These are phyloP conservation scores for Magallana ariakensis DNA, from an alignment of 1,140 invertebrate genomes.

Conservation along the genomic window DNA sequence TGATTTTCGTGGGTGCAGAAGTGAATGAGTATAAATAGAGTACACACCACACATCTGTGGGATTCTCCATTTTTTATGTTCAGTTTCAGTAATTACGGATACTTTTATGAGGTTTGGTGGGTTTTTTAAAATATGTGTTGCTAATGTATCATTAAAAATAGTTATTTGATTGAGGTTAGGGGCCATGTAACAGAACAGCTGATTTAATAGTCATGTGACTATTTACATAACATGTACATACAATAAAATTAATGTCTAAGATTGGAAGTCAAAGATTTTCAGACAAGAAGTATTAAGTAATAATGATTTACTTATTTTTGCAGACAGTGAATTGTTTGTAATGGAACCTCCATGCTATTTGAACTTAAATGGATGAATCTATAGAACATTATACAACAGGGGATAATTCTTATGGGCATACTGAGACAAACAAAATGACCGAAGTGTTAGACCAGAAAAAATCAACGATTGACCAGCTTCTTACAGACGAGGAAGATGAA, in stretches of 20 bases:
- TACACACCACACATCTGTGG: slow-evolving; percentile 47
- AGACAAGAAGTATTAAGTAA: background rate
- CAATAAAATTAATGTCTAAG: background rate
- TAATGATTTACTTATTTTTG: background rate
- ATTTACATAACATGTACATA: background rate
- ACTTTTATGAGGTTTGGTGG: no score
- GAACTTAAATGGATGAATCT: background rate
- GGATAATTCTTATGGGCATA: background rate
- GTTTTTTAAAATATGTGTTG: no score
- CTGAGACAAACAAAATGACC: background rate
- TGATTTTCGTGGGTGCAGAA: no score
- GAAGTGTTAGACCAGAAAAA: background rate
- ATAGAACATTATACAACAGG: background rate
- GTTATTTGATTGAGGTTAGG: background rate
- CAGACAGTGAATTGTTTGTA: background rate
- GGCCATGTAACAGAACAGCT: background rate
- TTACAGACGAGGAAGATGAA: background rate
- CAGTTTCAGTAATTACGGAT: no score
- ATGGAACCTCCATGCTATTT: background rate
- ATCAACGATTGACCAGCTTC: background rate
- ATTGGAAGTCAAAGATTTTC: background rate
- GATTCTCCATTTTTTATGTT: no score
- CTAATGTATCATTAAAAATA: no score
- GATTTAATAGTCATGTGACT: background rate
- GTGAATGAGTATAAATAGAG: slow-evolving; percentile 41